Conservation (phyloP, 2,113 vertebrate species). For the Aepyceros melampus region DNA sequence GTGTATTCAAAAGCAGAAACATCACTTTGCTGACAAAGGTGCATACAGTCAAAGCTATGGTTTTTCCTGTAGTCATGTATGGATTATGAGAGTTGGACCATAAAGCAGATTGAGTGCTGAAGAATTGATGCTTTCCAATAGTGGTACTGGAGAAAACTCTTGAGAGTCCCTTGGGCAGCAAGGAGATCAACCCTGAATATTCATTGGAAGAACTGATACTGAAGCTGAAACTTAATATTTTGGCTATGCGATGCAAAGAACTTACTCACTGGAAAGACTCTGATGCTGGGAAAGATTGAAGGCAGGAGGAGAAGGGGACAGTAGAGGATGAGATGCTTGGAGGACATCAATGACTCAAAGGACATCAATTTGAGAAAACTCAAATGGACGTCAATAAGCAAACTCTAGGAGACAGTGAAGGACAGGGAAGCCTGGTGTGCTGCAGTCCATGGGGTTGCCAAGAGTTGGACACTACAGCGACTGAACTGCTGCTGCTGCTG, state of each 20-base stretch:
- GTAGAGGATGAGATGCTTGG: background rate
- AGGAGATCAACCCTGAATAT: background rate
- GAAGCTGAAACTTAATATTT: background rate
- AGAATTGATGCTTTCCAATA: background rate
- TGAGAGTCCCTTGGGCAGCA: background rate
- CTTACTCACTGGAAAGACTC: background rate
- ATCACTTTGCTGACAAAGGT: background rate
- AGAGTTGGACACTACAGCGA: fast-evolving
- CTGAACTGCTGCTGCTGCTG: background rate
- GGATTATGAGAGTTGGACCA: background rate
- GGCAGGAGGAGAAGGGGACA: background rate
- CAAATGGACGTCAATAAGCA: background rate
- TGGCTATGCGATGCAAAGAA: background rate
- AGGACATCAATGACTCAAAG: background rate
- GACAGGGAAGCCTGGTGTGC: background rate
- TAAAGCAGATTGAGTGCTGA: background rate
- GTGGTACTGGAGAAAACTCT: background rate
- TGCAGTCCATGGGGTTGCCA: background rate
- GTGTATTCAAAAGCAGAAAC: background rate
- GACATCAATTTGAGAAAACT: background rate
- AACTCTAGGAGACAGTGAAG: background rate
- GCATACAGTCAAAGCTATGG: background rate
- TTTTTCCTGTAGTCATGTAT: background rate
- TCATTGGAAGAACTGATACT: background rate
- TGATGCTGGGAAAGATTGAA: background rate